These are phyloP conservation scores for Punctoribates punctum DNA, from an alignment of 2,888 invertebrate genomes.

Conservation along the genomic window DNA sequence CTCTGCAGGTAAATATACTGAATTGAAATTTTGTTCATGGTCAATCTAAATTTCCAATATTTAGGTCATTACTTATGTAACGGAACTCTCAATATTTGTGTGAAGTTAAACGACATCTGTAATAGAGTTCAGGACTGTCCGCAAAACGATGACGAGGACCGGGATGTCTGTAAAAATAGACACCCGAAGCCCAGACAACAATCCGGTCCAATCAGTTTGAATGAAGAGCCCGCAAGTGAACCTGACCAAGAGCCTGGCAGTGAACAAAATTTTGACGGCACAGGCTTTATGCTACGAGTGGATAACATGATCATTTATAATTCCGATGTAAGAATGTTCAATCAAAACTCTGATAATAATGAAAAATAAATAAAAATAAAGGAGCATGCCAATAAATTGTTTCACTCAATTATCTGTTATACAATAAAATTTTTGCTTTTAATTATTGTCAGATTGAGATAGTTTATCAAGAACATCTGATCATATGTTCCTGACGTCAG, in stretches of 20 bases:
- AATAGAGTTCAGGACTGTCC: slow-evolving; percentile 32
- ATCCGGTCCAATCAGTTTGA: too few relatives aligned
- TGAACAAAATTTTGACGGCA: neutral
- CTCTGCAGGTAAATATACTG: neutral
- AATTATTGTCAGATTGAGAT: too few relatives aligned
- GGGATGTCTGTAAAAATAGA: neutral
- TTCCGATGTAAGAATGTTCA: slow-evolving; percentile 39
- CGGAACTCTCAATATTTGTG: slow-evolving; percentile 27
- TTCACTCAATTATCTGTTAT: neutral
- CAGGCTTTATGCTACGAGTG: slow-evolving; percentile 39
- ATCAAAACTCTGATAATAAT: slow-evolving; percentile 41
- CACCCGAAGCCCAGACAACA: neutral
- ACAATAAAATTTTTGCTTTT: too few relatives aligned
- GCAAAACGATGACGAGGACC: slow-evolving; percentile 33
- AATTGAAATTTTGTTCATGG: too few relatives aligned
- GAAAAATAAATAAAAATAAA: neutral
- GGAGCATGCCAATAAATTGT: neutral
- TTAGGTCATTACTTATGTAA: slow-evolving; percentile 36
- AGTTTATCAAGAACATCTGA: too few relatives aligned
- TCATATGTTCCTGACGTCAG: too few relatives aligned
- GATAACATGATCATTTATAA: slow-evolving; percentile 38
- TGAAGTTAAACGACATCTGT: slow-evolving; percentile 19
- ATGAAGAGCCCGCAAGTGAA: neutral
- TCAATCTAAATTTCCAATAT: too few relatives aligned
- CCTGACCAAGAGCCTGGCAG: neutral